phyloP scores from a whole-genome alignment of 2,888 invertebrate species.

The Habroteleia sp. region DNA sequence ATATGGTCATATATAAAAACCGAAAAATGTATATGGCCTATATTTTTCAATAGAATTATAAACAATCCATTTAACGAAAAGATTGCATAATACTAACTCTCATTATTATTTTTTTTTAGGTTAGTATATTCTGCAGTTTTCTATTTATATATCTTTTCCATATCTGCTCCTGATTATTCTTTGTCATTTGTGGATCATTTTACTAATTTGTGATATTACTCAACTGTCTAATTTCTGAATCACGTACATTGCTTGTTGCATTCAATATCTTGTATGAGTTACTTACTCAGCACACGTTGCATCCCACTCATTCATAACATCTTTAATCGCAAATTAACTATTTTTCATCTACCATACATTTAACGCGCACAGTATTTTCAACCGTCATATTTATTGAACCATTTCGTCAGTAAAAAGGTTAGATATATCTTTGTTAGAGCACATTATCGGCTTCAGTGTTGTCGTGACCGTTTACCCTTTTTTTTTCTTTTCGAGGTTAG shows the following conservation, averaged over 20 bases:
- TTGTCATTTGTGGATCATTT: constrained; percentile 54
- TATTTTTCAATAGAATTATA: no score
- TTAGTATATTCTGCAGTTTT: no score
- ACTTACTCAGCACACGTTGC: constrained; percentile 10
- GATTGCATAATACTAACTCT: no score
- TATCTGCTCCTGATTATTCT: constrained; percentile 34
- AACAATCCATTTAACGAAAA: no score
- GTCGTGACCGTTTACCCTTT: neutral
- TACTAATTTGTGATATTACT: constrained; percentile 29
- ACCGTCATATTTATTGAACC: constrained; percentile 49
- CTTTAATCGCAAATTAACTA: constrained; percentile 9
- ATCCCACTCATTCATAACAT: constrained; percentile 11
- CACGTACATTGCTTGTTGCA: constrained; percentile 11
- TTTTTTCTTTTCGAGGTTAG: constrained; percentile 18
- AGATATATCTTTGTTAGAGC: constrained; percentile 35
- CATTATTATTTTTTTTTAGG: no score
- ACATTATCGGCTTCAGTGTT: constrained; percentile 14
- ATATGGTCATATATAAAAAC: no score
- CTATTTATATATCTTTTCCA: no score
- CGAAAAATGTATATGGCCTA: no score
- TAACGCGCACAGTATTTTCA: constrained; percentile 19
- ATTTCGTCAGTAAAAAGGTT: constrained; percentile 44
- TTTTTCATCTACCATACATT: constrained; percentile 18
- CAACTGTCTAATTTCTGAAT: constrained; percentile 26
- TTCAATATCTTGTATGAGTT: constrained; percentile 17